Evolutionary conservation across 2,888 invertebrate species (phyloP), one percentile per base, ranked within the genome.

Genomic region (Paralinhomoeus sp.): DNA sequence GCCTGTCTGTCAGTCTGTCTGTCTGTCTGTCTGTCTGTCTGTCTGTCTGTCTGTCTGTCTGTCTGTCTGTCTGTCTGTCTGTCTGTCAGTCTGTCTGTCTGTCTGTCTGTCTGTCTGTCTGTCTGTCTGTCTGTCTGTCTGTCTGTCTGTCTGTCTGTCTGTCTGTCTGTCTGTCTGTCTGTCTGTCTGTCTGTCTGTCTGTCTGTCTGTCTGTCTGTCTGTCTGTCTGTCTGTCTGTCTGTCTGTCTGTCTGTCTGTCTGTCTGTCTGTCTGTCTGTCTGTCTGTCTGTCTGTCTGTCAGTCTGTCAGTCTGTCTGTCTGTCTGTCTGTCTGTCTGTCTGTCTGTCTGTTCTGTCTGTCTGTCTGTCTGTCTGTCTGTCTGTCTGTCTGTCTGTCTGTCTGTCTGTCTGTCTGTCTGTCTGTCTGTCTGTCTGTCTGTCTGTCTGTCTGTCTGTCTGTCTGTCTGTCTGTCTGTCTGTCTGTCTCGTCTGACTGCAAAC

Each of bases 371-470:
- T 41, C 41, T 41, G 31, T 41, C 41, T 41, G 31, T 41, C 41
- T 41, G 31, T 41, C 41, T 41, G 31, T 41, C 33, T 41, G 31
- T 41, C 41, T 41, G 31, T 41, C 41, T 41, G 31, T 41, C 41
- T 41, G 31, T 41, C 41, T 41, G 31, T 41, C 33, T 31, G 33
- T 41, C 41, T 41, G 31, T 41, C 23, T 31, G 23, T 41, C 24
- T 41, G n/a, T 31, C n/a, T 31, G 23, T 41, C 23, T 41, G 17
- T 20, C 18, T 31, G 17, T 35, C 21, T 41, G 23, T 41, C 41
- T 41, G 31, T 41, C 33, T 41, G 21, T 39, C 24, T 39, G 22
- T 39, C 39, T 39, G 21, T 39, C 22, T 39, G 24, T 39, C 39
- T 41, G 23, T 41, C 33, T 41, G 31, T 41, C 41, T 31, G 23